Conservation (phyloP, 2,797 vertebrate species). For the Channallabes apus region DNA sequence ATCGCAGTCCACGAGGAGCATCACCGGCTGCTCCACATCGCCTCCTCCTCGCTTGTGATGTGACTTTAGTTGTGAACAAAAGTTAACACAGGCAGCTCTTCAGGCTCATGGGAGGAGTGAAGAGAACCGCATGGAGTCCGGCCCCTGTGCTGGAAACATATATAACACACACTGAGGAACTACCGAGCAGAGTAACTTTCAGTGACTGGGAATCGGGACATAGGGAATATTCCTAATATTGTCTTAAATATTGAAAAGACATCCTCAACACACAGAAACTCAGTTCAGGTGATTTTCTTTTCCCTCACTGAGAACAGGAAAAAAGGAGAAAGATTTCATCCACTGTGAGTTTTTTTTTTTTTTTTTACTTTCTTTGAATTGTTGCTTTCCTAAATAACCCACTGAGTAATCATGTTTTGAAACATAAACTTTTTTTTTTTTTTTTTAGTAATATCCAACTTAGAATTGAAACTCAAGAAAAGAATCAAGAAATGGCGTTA, state of each 20-base stretch:
- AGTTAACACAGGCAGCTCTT: slow-evolving; percentile 67
- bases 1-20: neutral
- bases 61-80: slow-evolving; percentile 45
- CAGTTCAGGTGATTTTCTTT: neutral
- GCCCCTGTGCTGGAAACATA: slow-evolving; percentile 74
- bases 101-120: slow-evolving; percentile 78
- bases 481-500: slow-evolving; percentile 61
- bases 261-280: neutral
- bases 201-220: slow-evolving; percentile 54
- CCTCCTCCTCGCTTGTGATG: slow-evolving; percentile 3
- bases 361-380: neutral
- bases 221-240: slow-evolving; percentile 1
- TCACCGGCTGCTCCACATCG: neutral
- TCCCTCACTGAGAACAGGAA: neutral
- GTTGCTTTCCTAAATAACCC: slow-evolving; percentile 1
- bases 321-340: slow-evolving; percentile 8
- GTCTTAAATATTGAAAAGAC: neutral
- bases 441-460: slow-evolving; percentile 14
- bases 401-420: slow-evolving; percentile 9
- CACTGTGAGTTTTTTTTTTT: neutral
- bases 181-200: slow-evolving; percentile 39
- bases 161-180: slow-evolving; percentile 73
- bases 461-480: slow-evolving; percentile 22
- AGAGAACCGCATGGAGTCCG: slow-evolving; percentile 72
- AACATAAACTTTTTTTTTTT: slow-evolving; percentile 36